These are phyloP conservation scores for Drosophila percnosoma DNA, from an alignment of 2,888 invertebrate genomes.

Conservation along the genomic window DNA sequence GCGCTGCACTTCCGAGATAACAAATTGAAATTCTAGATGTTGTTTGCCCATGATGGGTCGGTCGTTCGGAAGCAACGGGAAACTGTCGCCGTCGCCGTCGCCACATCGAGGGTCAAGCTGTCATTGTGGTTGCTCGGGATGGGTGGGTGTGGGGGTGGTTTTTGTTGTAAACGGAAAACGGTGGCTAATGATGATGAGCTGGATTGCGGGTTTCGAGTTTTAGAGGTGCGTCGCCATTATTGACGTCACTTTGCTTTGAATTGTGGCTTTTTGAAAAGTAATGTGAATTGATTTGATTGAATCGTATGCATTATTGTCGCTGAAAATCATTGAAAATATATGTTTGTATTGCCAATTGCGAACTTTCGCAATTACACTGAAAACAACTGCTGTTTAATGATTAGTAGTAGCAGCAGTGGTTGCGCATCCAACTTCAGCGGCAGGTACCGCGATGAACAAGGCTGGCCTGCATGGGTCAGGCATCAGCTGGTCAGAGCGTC, in stretches of 20 bases:
- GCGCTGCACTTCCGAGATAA: conserved; percentile 70
- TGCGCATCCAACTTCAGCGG: too few relatives aligned
- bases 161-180: conserved; percentile 2
- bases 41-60: conserved; percentile 46
- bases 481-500: too few relatives aligned
- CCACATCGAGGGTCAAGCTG: conserved; percentile 64
- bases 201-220: conserved; percentile 10
- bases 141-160: background rate
- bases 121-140: conserved; percentile 45
- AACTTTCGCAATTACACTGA: background rate
- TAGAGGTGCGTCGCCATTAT: conserved; percentile 45
- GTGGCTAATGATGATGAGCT: conserved; percentile 36
- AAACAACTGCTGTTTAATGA: background rate
- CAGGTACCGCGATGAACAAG: too few relatives aligned
- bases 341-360: background rate
- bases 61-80: conserved; percentile 52
- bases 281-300: conserved; percentile 7
- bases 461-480: too few relatives aligned
- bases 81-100: conserved; percentile 28
- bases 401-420: too few relatives aligned
- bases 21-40: conserved; percentile 75
- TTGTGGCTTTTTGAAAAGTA: conserved; percentile 4
- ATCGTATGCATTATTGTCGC: background rate
- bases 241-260: conserved; percentile 40
- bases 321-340: background rate